Evolutionary conservation across 1,140 invertebrate species (phyloP).

Genomic region (Mylabris phalerata): DNA sequence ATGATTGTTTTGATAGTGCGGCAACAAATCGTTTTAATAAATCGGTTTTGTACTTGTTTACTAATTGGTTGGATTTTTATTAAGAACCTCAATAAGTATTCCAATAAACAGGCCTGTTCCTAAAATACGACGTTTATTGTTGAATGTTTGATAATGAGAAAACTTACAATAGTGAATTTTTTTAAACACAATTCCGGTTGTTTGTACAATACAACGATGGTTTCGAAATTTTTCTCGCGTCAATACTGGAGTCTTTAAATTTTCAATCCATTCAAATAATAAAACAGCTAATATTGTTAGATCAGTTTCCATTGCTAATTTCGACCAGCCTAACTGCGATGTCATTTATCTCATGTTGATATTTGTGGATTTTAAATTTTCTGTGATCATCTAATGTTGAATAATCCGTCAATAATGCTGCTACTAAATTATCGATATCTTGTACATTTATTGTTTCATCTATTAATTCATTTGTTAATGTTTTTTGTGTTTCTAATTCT

Average conservation of each 20-base stretch:
- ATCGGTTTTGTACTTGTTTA: slow-evolving; percentile 46
- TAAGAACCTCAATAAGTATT: slow-evolving; percentile 67
- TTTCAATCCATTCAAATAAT: slow-evolving; percentile 65
- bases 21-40: slow-evolving; percentile 55
- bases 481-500: slow-evolving; percentile 35
- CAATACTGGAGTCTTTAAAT: slow-evolving; percentile 59
- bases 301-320: slow-evolving; percentile 58
- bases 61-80: slow-evolving; percentile 56
- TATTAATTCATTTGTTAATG: slow-evolving; percentile 25
- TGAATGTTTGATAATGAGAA: slow-evolving; percentile 1
- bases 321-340: slow-evolving; percentile 58
- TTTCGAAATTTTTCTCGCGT: slow-evolving; percentile 59
- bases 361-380: slow-evolving; percentile 45
- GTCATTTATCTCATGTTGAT: slow-evolving; percentile 60
- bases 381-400: slow-evolving; percentile 48
- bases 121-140: slow-evolving; percentile 40
- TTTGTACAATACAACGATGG: slow-evolving; percentile 55
- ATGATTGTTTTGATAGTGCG: slow-evolving; percentile 57
- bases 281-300: slow-evolving; percentile 54
- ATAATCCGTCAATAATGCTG: slow-evolving; percentile 48
- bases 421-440: slow-evolving; percentile 24
- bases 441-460: slow-evolving; percentile 24
- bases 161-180: slow-evolving; percentile 54
- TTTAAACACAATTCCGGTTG: slow-evolving; percentile 54
- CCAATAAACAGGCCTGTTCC: slow-evolving; percentile 58